Conservation (phyloP, 2,113 vertebrate genomes). For the Callopanchax toddi region DNA sequence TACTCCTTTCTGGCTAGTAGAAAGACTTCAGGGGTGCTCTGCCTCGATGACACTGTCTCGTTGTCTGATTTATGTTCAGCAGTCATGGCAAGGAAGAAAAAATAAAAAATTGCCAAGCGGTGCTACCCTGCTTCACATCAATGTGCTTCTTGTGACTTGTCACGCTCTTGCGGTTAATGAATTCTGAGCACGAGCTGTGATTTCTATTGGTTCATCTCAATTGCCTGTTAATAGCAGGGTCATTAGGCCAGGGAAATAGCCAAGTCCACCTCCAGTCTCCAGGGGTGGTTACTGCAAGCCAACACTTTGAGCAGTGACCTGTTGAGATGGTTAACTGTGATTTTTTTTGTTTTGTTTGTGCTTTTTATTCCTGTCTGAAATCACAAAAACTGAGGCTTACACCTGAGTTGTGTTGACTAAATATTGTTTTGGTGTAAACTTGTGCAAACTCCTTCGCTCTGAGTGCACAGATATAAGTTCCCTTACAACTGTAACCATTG, state of each 20-base stretch:
- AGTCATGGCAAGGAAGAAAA: slow-evolving; percentile 52
- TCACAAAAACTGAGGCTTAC: slow-evolving; percentile 1
- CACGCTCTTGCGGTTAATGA: slow-evolving; percentile 76
- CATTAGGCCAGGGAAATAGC: slow-evolving; percentile 73
- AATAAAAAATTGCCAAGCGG: slow-evolving; percentile 21
- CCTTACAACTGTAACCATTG: too few relatives aligned
- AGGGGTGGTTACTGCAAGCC: slow-evolving; percentile 51
- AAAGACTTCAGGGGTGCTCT: slow-evolving; percentile 68
- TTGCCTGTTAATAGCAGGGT: slow-evolving; percentile 78
- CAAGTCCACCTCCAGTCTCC: slow-evolving; percentile 70
- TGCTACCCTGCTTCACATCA: slow-evolving; percentile 51
- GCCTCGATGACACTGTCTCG: slow-evolving; percentile 70
- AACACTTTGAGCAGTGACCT: slow-evolving; percentile 54
- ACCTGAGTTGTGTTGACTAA: not conserved
- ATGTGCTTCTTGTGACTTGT: slow-evolving; percentile 71
- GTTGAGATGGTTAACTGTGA: slow-evolving; percentile 24
- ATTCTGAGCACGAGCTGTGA: slow-evolving; percentile 76
- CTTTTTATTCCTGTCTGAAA: slow-evolving; percentile 1
- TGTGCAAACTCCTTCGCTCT: too few relatives aligned
- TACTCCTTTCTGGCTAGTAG: slow-evolving; percentile 71
- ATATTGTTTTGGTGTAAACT: not conserved
- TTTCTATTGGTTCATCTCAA: slow-evolving; percentile 81
- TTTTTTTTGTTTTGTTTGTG: slow-evolving; percentile 2
- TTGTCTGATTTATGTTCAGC: slow-evolving; percentile 76
- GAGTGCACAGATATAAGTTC: too few relatives aligned